These are phyloP conservation scores for Liposcelis brunnea DNA, from an alignment of 2,888 invertebrate species.

Conservation along the genomic window DNA sequence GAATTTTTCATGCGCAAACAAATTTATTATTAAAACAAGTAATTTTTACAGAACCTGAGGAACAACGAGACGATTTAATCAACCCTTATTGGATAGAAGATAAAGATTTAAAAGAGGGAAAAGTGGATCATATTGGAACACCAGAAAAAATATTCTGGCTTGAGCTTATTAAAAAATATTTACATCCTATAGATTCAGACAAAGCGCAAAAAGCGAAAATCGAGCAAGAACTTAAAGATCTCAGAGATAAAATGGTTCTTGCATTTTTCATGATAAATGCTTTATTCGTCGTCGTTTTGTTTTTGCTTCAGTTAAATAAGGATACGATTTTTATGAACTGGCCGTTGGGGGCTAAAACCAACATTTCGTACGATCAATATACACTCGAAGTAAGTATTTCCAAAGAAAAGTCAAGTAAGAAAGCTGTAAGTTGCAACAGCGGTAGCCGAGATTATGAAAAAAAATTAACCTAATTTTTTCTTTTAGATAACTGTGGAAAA, in stretches of 20 bases:
- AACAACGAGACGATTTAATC: conserved; percentile 68
- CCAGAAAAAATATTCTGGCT: conserved; percentile 85
- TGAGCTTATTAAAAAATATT: conserved; percentile 83
- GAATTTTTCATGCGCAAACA: too few species aligned
- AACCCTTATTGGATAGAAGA: conserved; percentile 94
- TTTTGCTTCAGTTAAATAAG: conserved; percentile 44
- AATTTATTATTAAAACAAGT: too few species aligned
- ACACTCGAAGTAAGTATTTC: conserved; percentile 24
- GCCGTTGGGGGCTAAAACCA: conserved; percentile 33
- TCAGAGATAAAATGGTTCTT: conserved; percentile 38
- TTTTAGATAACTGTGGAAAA: conserved; percentile 25
- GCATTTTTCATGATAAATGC: conserved; percentile 48
- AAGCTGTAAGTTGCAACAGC: too few species aligned
- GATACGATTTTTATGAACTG: conserved; percentile 36
- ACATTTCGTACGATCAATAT: conserved; percentile 26
- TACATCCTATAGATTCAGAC: conserved; percentile 85
- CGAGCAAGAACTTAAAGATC: conserved; percentile 29
- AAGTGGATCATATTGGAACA: conserved; percentile 70
- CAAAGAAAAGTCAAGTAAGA: too few species aligned
- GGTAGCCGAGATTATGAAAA: too few species aligned
- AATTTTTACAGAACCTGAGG: too few species aligned
- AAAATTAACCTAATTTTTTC: conserved; percentile 1
- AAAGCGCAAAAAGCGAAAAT: conserved; percentile 62
- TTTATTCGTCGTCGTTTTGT: conserved; percentile 42
- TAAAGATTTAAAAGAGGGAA: conserved; percentile 71